Percentiles rank a stretch among this genome's conserved stretches.
phyloP scores from a whole-genome alignment of 2,113 vertebrate genomes.

The Pardalotus punctatus region DNA sequence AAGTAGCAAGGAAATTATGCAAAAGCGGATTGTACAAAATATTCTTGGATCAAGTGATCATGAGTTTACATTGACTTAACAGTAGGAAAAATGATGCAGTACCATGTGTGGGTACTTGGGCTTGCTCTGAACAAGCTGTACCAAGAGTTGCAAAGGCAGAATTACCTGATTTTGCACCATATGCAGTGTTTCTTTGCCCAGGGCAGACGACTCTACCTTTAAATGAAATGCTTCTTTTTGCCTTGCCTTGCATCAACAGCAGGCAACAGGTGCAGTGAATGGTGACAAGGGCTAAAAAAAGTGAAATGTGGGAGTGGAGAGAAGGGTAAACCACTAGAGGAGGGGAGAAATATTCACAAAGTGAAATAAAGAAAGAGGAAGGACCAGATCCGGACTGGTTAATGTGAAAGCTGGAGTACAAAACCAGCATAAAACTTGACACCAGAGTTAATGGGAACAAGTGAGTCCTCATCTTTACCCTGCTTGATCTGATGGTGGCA shows the following conservation, averaged over 20 bases:
- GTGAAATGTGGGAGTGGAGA: background rate
- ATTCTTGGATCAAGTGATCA: constrained; percentile 43
- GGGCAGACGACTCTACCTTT: background rate
- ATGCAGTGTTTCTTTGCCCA: background rate
- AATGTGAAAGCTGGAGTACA: background rate
- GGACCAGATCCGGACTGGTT: background rate
- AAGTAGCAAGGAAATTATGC: constrained; percentile 4
- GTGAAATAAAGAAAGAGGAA: background rate
- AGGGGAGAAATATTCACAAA: background rate
- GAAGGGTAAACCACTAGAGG: background rate
- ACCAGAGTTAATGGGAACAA: background rate
- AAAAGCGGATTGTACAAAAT: constrained; percentile 20
- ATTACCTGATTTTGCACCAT: background rate
- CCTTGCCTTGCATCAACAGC: background rate
- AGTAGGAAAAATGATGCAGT: background rate
- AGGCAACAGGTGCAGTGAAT: background rate
- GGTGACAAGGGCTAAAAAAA: background rate
- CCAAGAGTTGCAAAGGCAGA: background rate
- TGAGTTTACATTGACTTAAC: constrained; percentile 31
- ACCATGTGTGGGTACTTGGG: background rate
- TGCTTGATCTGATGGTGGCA: background rate
- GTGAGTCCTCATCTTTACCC: background rate
- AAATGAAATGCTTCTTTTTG: background rate
- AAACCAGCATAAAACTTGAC: background rate
- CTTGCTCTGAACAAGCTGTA: background rate